Conservation (phyloP, 2,888 invertebrate genomes). For the Cryptophagus acutangulus region DNA sequence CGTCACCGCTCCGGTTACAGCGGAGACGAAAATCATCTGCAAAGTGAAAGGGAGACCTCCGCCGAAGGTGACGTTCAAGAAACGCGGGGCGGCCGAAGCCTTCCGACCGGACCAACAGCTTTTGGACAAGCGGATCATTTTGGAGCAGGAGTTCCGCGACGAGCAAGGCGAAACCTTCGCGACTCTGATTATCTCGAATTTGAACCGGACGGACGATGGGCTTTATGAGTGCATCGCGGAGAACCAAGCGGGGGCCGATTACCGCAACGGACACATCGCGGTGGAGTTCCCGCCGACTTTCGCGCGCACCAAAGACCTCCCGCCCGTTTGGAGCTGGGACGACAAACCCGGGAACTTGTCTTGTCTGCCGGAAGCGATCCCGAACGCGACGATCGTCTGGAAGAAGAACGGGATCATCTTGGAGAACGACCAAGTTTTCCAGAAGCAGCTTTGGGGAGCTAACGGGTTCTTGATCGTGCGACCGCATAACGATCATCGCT, state of each 20-base stretch:
- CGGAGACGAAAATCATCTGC: constrained; percentile 66
- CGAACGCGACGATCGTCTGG: constrained; percentile 90
- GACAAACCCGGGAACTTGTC: constrained; percentile 75
- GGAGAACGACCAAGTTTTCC: constrained; percentile 19
- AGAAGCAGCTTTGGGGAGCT: constrained; percentile 54
- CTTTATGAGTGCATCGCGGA: constrained; percentile 81
- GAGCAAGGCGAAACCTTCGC: constrained; percentile 59
- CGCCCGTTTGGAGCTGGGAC: constrained; percentile 81
- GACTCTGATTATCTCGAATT: constrained; percentile 61
- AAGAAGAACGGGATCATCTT: constrained; percentile 49
- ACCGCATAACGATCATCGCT: constrained; percentile 58
- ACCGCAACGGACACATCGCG: constrained; percentile 75
- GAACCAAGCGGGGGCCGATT: constrained; percentile 69
- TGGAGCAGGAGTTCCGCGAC: constrained; percentile 55
- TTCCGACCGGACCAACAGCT: constrained; percentile 61
- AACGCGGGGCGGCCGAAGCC: constrained; percentile 61
- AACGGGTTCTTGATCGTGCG: constrained; percentile 66
- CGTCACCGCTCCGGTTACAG: constrained; percentile 59
- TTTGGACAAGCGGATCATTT: constrained; percentile 61
- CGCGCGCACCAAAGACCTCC: constrained; percentile 61
- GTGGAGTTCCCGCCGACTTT: constrained; percentile 81
- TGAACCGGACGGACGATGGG: constrained; percentile 74
- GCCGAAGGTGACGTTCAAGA: constrained; percentile 74
- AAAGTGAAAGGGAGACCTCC: constrained; percentile 76
- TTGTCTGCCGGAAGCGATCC: constrained; percentile 80